phyloP scores from a whole-genome alignment of 2,797 vertebrate species.

The Bovichtus diacanthus region DNA sequence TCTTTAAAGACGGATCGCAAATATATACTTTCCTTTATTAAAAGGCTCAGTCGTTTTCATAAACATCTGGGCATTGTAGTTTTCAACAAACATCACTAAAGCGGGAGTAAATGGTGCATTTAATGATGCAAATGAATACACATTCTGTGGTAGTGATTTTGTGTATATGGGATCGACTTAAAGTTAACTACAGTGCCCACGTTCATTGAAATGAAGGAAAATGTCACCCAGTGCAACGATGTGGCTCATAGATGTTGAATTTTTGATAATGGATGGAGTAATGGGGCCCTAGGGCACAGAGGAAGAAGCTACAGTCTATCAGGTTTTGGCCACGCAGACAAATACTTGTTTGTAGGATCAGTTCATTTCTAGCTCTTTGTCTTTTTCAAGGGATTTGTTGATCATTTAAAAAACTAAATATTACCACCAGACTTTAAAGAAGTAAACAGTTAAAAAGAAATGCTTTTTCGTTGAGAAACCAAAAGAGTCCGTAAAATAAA shows the following conservation, averaged over 20 bases:
- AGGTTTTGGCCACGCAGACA: neutral
- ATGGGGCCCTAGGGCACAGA: neutral
- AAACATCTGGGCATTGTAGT: neutral
- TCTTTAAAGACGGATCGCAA: neutral
- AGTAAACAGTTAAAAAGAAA: neutral
- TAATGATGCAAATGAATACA: neutral
- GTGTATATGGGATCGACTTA: neutral
- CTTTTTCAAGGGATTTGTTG: neutral
- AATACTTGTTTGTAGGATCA: neutral
- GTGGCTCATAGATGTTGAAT: no score
- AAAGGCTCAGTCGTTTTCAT: neutral
- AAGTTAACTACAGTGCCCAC: neutral
- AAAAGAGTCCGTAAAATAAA: neutral
- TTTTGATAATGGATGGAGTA: neutral
- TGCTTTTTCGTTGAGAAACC: no score
- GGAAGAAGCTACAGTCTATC: neutral
- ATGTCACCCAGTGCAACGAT: no score
- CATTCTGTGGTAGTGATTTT: neutral
- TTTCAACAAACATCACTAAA: neutral
- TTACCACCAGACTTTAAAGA: conserved; percentile 4
- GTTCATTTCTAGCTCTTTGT: neutral
- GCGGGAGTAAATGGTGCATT: neutral
- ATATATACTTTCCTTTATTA: neutral
- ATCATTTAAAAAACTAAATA: neutral
- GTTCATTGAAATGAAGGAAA: neutral